A percentile compares a stretch with the other conserved stretches of the same genome.
Conservation (phyloP, 2,888 invertebrate genomes). For the Melanchra persicariae region DNA sequence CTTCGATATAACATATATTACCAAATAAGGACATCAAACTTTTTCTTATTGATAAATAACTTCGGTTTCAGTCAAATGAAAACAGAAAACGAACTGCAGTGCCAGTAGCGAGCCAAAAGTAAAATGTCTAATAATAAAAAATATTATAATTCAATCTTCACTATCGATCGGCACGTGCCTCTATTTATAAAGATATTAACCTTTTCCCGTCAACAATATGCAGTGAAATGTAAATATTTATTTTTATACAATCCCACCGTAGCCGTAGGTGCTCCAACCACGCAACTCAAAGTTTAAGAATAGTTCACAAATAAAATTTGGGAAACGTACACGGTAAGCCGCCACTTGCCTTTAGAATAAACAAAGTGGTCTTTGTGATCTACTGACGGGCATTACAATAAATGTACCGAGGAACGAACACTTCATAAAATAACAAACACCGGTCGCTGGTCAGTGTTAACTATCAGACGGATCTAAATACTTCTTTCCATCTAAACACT, state of each 20-base stretch:
- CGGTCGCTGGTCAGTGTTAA: conserved; percentile 81
- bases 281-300: conserved; percentile 71
- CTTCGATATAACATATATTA: no score
- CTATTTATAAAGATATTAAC: conserved; percentile 86
- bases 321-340: conserved; percentile 68
- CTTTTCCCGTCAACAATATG: conserved; percentile 84
- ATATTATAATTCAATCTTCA: conserved; percentile 77
- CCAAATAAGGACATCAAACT: not conserved
- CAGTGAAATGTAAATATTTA: conserved; percentile 86
- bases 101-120: conserved; percentile 45
- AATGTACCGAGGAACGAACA: conserved; percentile 83
- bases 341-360: conserved; percentile 78
- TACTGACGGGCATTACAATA: conserved; percentile 84
- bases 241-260: conserved; percentile 78
- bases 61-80: not conserved
- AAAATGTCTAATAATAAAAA: conserved; percentile 62
- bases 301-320: conserved; percentile 72
- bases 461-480: conserved; percentile 81
- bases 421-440: conserved; percentile 88
- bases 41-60: not conserved
- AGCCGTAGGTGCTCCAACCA: conserved; percentile 45
- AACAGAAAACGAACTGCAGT: conserved; percentile 18
- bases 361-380: conserved; percentile 82
- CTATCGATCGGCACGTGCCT: conserved; percentile 58
- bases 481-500: conserved; percentile 83